A percentile compares a stretch with the other conserved stretches of the same genome.
Evolutionary conservation across 2,113 vertebrate genomes (phyloP).

Genomic region (Solea solea): DNA sequence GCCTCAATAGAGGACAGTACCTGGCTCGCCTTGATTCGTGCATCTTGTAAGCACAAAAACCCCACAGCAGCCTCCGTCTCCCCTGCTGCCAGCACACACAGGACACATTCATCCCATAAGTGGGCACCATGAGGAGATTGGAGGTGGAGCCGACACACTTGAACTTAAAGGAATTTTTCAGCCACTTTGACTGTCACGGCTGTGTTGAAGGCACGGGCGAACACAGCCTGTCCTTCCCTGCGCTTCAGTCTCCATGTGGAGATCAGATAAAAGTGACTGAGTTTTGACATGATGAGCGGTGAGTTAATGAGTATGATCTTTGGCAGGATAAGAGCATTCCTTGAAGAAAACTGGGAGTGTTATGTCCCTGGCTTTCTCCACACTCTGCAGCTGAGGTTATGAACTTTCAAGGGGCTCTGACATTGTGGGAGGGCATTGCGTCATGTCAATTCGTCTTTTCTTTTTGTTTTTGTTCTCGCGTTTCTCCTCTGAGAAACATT

Average conservation of each 20-base stretch:
- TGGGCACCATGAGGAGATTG: slow-evolving; percentile 64
- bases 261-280: slow-evolving; percentile 58
- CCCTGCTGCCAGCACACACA: slow-evolving; percentile 71
- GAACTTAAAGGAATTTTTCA: slow-evolving; percentile 60
- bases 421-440: slow-evolving; percentile 2
- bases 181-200: slow-evolving; percentile 49
- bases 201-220: slow-evolving; percentile 38
- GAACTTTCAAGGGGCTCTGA: slow-evolving; percentile 36
- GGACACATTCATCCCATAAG: slow-evolving; percentile 79
- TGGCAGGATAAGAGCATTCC: slow-evolving; percentile 62
- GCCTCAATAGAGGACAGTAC: slow-evolving; percentile 44
- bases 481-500: slow-evolving; percentile 14
- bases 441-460: background rate
- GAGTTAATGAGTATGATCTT: slow-evolving; percentile 58
- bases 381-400: slow-evolving; percentile 36
- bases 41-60: slow-evolving; percentile 51
- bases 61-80: slow-evolving; percentile 48
- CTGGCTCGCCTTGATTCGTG: slow-evolving; percentile 61
- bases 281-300: slow-evolving; percentile 64
- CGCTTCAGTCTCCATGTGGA: slow-evolving; percentile 8
- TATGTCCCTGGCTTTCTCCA: slow-evolving; percentile 25
- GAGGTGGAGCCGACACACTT: slow-evolving; percentile 48
- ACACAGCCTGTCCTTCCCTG: slow-evolving; percentile 23
- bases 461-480: background rate
- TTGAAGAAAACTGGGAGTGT: slow-evolving; percentile 34